phyloP scores from a whole-genome alignment of 35 echinoderm and acorn worm genomes.

The Holothuria glaberrima region DNA sequence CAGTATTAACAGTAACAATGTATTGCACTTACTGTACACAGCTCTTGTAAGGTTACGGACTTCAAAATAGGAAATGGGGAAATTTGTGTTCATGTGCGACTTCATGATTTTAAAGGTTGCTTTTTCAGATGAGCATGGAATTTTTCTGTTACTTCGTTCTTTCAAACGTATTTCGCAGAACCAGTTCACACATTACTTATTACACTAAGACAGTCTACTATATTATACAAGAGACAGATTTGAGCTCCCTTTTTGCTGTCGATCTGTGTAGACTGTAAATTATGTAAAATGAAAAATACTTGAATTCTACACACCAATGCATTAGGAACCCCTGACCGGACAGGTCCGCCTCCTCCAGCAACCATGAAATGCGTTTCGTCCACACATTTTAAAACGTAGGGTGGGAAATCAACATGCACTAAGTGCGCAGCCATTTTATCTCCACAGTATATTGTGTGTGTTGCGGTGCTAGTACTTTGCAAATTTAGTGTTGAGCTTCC shows the following conservation, averaged over 20 bases:
- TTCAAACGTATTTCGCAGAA: not conserved
- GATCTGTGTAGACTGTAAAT: not conserved
- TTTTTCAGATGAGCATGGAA: too few species aligned
- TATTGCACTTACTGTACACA: too few species aligned
- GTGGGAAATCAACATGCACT: conserved; percentile 88
- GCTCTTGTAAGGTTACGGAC: too few species aligned
- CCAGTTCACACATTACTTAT: not conserved
- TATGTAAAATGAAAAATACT: not conserved
- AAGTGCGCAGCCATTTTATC: conserved; percentile 90
- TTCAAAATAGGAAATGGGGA: too few species aligned
- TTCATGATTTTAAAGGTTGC: too few species aligned
- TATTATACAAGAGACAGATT: not conserved
- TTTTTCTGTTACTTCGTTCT: too few species aligned
- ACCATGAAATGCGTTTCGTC: conserved; percentile 97
- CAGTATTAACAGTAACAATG: too few species aligned
- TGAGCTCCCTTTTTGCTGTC: too few species aligned
- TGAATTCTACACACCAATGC: conserved; percentile 43
- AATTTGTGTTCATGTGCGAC: too few species aligned
- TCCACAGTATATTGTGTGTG: too few species aligned
- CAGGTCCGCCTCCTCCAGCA: conserved; percentile 93
- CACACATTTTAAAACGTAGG: conserved; percentile 92
- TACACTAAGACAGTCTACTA: not conserved
- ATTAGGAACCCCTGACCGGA: conserved; percentile 93
- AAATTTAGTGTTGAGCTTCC: too few species aligned
- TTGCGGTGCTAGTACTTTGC: too few species aligned